Base-by-base conservation (phyloP, 2,888 invertebrate genomes). In the Spilarctia lutea region DNA sequence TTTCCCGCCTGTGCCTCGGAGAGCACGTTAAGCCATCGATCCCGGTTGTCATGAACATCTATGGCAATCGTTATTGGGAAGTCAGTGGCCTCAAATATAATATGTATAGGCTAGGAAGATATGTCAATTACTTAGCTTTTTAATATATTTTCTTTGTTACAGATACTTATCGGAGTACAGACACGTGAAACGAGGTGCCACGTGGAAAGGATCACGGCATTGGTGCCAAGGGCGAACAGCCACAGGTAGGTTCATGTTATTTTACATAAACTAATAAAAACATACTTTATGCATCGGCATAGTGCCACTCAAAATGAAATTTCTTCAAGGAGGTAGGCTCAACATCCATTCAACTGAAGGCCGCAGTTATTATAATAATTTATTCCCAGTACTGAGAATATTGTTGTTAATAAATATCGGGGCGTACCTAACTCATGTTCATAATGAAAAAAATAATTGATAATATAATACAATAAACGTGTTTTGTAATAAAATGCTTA, bases 81-180 rank as follows among this genome's bases (percentile, higher is more conserved):
- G n/a, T n/a, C n/a, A n/a, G n/a, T n/a, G n/a, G n/a, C n/a, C n/a
- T n/a, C n/a, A n/a, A n/a, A n/a, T n/a, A n/a, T n/a, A n/a, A n/a
- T n/a, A n/a, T n/a, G n/a, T n/a, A n/a, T n/a, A n/a, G n/a, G n/a
- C n/a, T n/a, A n/a, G n/a, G n/a, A n/a, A n/a, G n/a, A 16, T 45
- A 45, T 11, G 56, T 56, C 11, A n/a, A 24, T n/a, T n/a, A 56
- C 6, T 4, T 27, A 27, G 13, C n/a, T 60, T 30, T 35, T 13
- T 52, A 45, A 2, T 11, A 3, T 10, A 42, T 69, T 60, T 70
- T 56, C 39, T 52, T 63, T 76, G 63, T 70, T 71, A 3, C 86
- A 96, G 98, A 86, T 99, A 99, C 95, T 96, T 99, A 88, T 99
- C 99, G 75, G 99, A 99, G 94, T 99, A 98, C 94, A 97, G 99